phyloP scores from a whole-genome alignment of 1,140 invertebrate genomes.

The Campoletis sonorensis region DNA sequence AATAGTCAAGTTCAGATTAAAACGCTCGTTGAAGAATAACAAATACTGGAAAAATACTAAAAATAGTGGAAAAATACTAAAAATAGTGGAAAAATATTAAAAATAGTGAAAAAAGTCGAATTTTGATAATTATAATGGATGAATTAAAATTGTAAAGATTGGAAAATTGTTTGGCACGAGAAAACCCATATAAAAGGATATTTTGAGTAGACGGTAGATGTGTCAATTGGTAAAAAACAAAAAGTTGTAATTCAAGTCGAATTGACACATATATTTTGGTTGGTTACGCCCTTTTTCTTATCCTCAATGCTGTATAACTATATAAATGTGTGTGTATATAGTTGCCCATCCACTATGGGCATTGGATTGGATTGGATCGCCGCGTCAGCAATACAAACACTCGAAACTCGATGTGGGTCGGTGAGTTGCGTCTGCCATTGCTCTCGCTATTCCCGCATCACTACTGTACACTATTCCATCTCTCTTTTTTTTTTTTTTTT shows the following conservation, averaged over 20 bases:
- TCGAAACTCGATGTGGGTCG: conserved; percentile 73
- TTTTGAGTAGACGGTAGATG: neutral
- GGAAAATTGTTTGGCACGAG: too few species aligned
- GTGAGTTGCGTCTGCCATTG: conserved; percentile 47
- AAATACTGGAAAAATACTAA: too few species aligned
- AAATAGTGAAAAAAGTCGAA: too few species aligned
- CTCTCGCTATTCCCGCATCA: conserved; percentile 34
- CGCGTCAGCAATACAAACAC: conserved; percentile 77
- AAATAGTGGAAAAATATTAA: too few species aligned
- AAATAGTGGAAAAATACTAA: too few species aligned
- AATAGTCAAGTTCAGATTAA: too few species aligned
- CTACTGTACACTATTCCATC: conserved; percentile 30
- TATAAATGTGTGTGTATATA: conserved; percentile 51
- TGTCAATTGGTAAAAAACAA: neutral
- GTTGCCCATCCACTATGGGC: conserved; percentile 65
- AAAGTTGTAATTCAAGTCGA: neutral
- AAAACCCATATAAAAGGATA: too few species aligned
- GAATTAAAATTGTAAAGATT: too few species aligned
- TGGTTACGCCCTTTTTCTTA: neutral
- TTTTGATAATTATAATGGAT: too few species aligned
- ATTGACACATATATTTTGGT: neutral
- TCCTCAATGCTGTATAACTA: neutral
- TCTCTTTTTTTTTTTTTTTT: conserved; percentile 39
- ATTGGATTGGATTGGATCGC: conserved; percentile 76
- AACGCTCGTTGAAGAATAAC: too few species aligned